These are phyloP conservation scores for Pasiphila rectangulata DNA, from an alignment of 2,888 invertebrate species.

Conservation along the genomic window DNA sequence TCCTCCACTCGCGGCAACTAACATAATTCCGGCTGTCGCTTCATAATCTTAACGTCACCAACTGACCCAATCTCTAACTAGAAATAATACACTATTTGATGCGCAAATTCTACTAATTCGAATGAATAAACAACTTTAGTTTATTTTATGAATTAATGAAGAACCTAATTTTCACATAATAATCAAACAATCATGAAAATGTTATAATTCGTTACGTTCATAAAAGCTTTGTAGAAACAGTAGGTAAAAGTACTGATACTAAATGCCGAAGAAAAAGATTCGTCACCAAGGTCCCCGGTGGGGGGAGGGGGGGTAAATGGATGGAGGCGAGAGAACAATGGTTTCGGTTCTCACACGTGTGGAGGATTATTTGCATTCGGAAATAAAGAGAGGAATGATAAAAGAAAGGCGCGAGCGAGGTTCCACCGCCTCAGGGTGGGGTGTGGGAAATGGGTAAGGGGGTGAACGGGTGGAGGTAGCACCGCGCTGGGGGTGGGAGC, in stretches of 20 bases:
- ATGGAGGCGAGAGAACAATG: constrained; percentile 79
- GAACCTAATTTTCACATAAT: no score
- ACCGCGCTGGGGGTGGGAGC: constrained; percentile 59
- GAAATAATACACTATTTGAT: constrained; percentile 21
- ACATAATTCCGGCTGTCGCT: constrained; percentile 47
- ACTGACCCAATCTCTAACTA: constrained; percentile 22
- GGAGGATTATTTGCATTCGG: constrained; percentile 83
- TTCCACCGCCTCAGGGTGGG: constrained; percentile 78
- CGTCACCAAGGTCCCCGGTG: constrained; percentile 77
- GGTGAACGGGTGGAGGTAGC: constrained; percentile 44
- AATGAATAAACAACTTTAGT: no score
- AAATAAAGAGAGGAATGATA: constrained; percentile 81
- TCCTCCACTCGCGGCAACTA: constrained; percentile 68
- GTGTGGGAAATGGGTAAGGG: constrained; percentile 71
- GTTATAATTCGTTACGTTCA: neutral
- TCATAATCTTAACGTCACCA: constrained; percentile 24
- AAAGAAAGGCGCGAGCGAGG: constrained; percentile 81
- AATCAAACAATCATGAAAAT: no score
- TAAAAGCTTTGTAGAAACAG: neutral
- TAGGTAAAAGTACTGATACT: constrained; percentile 55
- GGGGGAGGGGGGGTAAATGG: constrained; percentile 59
- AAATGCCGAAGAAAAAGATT: constrained; percentile 78
- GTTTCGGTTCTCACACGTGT: constrained; percentile 82
- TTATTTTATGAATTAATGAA: no score
- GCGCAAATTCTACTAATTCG: neutral